These are phyloP conservation scores for Megalurothrips usitatus DNA, from an alignment of 2,888 invertebrate genomes.

Conservation along the genomic window DNA sequence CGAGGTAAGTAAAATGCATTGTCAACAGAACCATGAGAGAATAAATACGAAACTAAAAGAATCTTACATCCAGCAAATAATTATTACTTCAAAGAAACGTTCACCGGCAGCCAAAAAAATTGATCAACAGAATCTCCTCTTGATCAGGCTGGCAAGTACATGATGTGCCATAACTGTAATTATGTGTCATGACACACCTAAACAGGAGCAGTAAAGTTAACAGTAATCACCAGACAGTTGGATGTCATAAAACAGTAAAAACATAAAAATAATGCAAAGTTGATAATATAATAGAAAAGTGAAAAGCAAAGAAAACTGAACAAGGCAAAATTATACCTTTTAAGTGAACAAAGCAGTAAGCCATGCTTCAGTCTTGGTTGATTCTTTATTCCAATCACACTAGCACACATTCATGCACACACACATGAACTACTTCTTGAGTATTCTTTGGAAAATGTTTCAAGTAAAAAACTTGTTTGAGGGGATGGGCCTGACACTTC, in stretches of 20 bases:
- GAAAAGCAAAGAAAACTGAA: not conserved
- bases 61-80: not conserved
- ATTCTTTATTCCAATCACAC: slow-evolving; percentile 19
- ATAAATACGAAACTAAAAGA: not conserved
- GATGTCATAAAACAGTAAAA: slow-evolving; percentile 29
- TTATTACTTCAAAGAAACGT: not conserved
- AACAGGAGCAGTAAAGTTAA: too few relatives aligned
- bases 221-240: too few relatives aligned
- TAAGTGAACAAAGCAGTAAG: not conserved
- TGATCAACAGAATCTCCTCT: too few relatives aligned
- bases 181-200: not conserved
- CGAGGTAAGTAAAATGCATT: too few relatives aligned
- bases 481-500: slow-evolving; percentile 24
- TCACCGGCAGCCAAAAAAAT: not conserved
- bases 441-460: slow-evolving; percentile 27
- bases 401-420: not conserved
- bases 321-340: not conserved
- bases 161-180: not conserved
- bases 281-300: not conserved
- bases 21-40: too few relatives aligned
- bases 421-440: not conserved
- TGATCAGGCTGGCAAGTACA: too few relatives aligned
- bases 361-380: slow-evolving; percentile 22
- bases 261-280: not conserved
- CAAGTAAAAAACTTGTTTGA: not conserved